phyloP scores from a whole-genome alignment of 37 sponge, comb jelly and placozoan genomes.

The Ianthella basta region DNA sequence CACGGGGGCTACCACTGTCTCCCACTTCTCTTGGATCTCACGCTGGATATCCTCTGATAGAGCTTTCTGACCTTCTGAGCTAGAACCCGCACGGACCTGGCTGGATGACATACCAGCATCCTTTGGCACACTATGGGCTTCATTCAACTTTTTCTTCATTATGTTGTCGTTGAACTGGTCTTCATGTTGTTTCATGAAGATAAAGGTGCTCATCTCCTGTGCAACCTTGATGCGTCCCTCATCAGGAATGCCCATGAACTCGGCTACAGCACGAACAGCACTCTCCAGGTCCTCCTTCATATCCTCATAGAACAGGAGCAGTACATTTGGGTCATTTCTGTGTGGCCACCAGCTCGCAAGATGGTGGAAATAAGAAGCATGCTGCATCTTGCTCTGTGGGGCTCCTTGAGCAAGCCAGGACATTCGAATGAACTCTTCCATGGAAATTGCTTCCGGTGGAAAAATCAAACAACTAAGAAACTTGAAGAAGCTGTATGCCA shows the following conservation, averaged over 20 bases:
- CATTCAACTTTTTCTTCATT: not conserved
- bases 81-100: not conserved
- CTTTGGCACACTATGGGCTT: not conserved
- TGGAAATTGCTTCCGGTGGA: not conserved
- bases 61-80: not conserved
- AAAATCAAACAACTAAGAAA: constrained; percentile 8
- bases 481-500: not conserved
- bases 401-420: not conserved
- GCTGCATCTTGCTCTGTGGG: not conserved
- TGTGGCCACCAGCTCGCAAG: constrained; percentile 48
- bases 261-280: constrained; percentile 34
- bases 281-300: constrained; percentile 46
- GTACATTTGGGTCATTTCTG: constrained; percentile 49
- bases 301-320: constrained; percentile 46
- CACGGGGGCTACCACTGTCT: not conserved
- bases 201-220: not conserved
- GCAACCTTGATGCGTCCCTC: not conserved
- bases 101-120: not conserved
- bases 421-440: not conserved
- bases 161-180: not conserved
- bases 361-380: constrained; percentile 22
- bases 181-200: not conserved
- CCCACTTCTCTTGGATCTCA: not conserved
- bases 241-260: constrained; percentile 22
- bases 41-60: not conserved